Evolutionary conservation across 2,797 vertebrate species (phyloP).

Genomic region (Menidia menidia): DNA sequence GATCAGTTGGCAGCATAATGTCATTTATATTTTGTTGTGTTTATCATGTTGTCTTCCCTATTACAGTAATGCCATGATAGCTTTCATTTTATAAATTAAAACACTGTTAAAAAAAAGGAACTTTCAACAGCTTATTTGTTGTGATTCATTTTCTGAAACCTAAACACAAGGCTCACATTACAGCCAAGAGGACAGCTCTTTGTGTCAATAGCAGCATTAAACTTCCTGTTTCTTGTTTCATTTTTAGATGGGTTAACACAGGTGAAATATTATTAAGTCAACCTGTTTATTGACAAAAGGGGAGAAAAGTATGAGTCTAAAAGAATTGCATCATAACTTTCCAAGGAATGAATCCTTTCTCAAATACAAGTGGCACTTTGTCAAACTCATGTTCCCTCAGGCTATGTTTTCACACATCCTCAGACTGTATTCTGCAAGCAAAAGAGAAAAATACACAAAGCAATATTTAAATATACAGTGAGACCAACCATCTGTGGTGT

Average conservation of each 20-base stretch:
- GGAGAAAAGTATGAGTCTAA: no score
- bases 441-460: conserved; percentile 9
- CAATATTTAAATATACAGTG: background rate
- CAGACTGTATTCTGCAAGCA: conserved; percentile 6
- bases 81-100: background rate
- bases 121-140: background rate
- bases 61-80: background rate
- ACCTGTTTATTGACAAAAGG: no score
- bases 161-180: conserved; percentile 1
- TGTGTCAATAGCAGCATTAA: background rate
- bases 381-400: conserved; percentile 26
- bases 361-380: conserved; percentile 21
- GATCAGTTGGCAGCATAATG: background rate
- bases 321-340: background rate
- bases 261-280: background rate
- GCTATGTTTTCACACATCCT: conserved; percentile 29
- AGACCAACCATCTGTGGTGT: conserved; percentile 29
- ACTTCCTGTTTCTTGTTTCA: background rate
- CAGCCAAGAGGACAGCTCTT: background rate
- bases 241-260: background rate
- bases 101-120: background rate
- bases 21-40: no score
- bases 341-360: conserved; percentile 26
- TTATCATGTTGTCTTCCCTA: background rate
- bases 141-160: background rate